Base-by-base conservation (phyloP, 1,140 invertebrate genomes). In the Metaphire vulgaris region DNA sequence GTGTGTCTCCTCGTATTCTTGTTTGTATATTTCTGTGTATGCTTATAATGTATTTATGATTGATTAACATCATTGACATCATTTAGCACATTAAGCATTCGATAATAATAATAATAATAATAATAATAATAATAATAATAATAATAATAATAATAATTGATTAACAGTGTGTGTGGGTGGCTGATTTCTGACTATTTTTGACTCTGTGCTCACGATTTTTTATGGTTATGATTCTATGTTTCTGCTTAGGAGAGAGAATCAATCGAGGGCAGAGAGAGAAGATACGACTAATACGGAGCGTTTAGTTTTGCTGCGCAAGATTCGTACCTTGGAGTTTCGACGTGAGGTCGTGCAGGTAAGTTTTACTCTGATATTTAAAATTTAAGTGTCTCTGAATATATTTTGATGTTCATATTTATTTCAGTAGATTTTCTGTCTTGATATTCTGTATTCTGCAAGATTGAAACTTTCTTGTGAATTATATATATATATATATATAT, bases 241-340 rank as follows among this genome's bases (percentile, higher is more conserved):
- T 29, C 21, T 31, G 32, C 28, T 1, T 15, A 72, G 71, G 71
- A 72, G 33, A 34, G 71, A 72, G 33, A 72, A 72, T 33, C 31
- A 34, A 34, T 34, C 33, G 71, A 33, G 71, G 29, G 71, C 71
- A 21, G 71, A 72, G 33, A 72, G 30, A 72, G 71, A 72, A 33
- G 71, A 72, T 33, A 72, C 71, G 6, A 72, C 71, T 26, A 72
- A 72, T 33, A 72, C 71, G 6, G 71, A 72, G n/a, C 30, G 71
- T 33, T 33, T 72, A 2, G 71, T 72, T n/a, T 33, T 72, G 6
- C 31, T 72, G 30, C 1, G 71, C 6, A 72, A 72, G 21, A 72
- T 72, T n/a, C 30, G 71, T 2, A 72, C 71, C 21, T 33, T 72
- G 1, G 71, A 72, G 34, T 72, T 34, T 29, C 33, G 34, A 21